Evolutionary conservation across 2,888 invertebrate genomes (phyloP).

Genomic region (Epinotia brunnichana): DNA sequence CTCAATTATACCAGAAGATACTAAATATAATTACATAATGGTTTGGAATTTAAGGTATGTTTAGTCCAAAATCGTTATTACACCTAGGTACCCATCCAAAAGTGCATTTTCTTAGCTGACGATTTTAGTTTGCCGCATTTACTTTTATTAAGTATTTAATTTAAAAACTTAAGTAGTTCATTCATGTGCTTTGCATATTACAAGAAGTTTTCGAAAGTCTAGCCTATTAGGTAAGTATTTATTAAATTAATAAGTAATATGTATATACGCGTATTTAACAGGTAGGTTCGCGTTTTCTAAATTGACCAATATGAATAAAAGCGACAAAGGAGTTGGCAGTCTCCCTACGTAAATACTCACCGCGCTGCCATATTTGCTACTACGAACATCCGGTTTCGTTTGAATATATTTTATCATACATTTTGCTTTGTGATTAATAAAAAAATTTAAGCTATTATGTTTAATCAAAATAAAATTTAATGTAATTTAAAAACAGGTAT

Average conservation of each 20-base stretch:
- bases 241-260: not conserved
- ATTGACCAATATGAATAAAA: not conserved
- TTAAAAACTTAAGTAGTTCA: not conserved
- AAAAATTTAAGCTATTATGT: not conserved
- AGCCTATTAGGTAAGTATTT: too few species aligned
- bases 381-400: conserved; percentile 33
- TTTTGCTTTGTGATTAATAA: not conserved
- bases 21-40: conserved; percentile 57
- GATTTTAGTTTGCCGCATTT: not conserved
- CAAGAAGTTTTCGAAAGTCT: not conserved
- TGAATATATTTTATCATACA: not conserved
- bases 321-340: conserved; percentile 29
- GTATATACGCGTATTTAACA: too few species aligned
- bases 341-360: conserved; percentile 17
- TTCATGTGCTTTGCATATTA: not conserved
- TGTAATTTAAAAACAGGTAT: not conserved
- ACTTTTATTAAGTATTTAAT: not conserved
- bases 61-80: not conserved
- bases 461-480: not conserved
- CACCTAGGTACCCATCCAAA: not conserved
- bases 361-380: not conserved
- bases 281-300: not conserved
- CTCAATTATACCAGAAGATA: conserved; percentile 39
- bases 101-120: not conserved
- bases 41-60: conserved; percentile 70